These are phyloP conservation scores for Notodonta ziczac DNA, from an alignment of 2,888 invertebrate species.

Conservation along the genomic window DNA sequence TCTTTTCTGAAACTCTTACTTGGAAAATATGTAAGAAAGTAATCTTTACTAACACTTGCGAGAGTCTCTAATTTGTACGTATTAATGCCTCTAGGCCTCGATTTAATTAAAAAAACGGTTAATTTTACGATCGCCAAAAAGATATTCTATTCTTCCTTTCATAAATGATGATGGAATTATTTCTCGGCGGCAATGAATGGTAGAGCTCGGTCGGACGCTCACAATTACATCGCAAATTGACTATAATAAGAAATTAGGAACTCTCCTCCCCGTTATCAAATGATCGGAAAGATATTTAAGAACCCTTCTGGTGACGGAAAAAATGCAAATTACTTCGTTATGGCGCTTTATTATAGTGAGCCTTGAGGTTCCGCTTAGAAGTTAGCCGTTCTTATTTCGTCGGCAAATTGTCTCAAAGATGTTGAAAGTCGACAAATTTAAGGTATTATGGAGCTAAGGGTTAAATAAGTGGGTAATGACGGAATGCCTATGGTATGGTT, in stretches of 20 bases:
- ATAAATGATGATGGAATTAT: neutral
- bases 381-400: slow-evolving; percentile 19
- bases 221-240: neutral
- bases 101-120: neutral
- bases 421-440: slow-evolving; percentile 11
- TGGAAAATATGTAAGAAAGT: too few relatives aligned
- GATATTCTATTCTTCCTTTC: neutral
- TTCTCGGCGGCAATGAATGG: neutral
- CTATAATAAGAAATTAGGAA: slow-evolving; percentile 4
- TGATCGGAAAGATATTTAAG: slow-evolving; percentile 17
- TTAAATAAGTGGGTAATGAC: slow-evolving; percentile 4
- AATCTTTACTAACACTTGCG: too few relatives aligned
- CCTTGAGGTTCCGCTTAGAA: slow-evolving; percentile 20
- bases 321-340: slow-evolving; percentile 41
- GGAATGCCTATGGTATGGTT: neutral
- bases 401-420: slow-evolving; percentile 18
- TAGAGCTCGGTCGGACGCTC: neutral
- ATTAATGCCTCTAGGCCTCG: too few relatives aligned
- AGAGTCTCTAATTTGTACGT: too few relatives aligned
- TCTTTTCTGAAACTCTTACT: too few relatives aligned
- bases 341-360: slow-evolving; percentile 4
- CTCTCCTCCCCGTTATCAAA: slow-evolving; percentile 13
- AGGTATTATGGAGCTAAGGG: slow-evolving; percentile 12
- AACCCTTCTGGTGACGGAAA: slow-evolving; percentile 16
- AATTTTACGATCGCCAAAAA: neutral